phyloP scores from a whole-genome alignment of 2,888 invertebrate genomes.

The Dermolepida albohirtum region DNA sequence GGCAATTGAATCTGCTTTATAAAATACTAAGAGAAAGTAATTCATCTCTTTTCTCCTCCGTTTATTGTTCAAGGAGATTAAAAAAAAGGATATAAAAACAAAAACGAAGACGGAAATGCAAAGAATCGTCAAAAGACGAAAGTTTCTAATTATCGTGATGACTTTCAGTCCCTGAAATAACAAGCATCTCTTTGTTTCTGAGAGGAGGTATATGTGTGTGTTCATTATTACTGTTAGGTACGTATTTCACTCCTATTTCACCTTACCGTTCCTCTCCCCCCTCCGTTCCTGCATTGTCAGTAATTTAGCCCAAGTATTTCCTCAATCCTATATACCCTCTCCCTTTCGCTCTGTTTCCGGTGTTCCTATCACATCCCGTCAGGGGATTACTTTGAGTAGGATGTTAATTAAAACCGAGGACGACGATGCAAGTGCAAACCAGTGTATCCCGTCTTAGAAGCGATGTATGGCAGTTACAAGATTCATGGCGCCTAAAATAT shows the following conservation, averaged over 20 bases:
- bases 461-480: conserved; percentile 39
- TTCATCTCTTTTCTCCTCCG: not conserved
- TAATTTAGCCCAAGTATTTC: conserved; percentile 49
- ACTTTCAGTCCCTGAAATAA: conserved; percentile 45
- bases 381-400: conserved; percentile 60
- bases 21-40: not conserved
- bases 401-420: conserved; percentile 55
- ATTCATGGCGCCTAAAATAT: conserved; percentile 38
- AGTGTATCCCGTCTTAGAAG: conserved; percentile 46
- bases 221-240: conserved; percentile 52
- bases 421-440: conserved; percentile 54
- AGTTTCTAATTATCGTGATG: conserved; percentile 51
- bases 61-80: conserved; percentile 19
- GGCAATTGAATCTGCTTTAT: too few species aligned
- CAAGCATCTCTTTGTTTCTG: conserved; percentile 50
- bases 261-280: conserved; percentile 4
- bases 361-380: conserved; percentile 63
- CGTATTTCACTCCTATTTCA: conserved; percentile 43
- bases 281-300: conserved; percentile 50
- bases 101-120: conserved; percentile 10
- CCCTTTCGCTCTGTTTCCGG: conserved; percentile 68
- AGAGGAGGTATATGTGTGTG: conserved; percentile 60
- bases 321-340: conserved; percentile 69
- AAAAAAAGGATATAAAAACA: conserved; percentile 7
- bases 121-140: conserved; percentile 34